phyloP scores from a whole-genome alignment of 2,888 invertebrate genomes.

The Ganaspis brasiliensis region DNA sequence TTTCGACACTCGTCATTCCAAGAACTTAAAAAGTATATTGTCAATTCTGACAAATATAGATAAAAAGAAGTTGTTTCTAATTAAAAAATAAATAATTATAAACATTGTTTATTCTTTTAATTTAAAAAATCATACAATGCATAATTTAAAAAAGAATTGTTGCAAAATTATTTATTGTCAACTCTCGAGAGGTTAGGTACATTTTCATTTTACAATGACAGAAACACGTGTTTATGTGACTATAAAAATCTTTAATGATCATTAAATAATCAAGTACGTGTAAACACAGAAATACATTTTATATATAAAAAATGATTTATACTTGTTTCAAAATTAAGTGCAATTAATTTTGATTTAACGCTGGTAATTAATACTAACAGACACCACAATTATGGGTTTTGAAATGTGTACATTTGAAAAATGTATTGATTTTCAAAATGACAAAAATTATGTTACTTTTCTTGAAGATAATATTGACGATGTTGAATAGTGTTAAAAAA shows the following conservation, averaged over 20 bases:
- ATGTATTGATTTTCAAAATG: too few species aligned
- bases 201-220: conserved; percentile 23
- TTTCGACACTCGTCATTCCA: conserved; percentile 26
- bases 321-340: not conserved
- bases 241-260: conserved; percentile 1
- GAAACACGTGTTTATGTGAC: not conserved
- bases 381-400: too few species aligned
- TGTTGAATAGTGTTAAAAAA: too few species aligned
- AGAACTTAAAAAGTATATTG: not conserved
- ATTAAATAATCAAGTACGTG: not conserved
- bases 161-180: not conserved
- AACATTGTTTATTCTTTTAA: too few species aligned
- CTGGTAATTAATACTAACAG: too few species aligned
- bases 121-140: too few species aligned
- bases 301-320: not conserved
- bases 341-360: not conserved
- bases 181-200: not conserved
- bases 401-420: too few species aligned
- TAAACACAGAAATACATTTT: not conserved
- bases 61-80: not conserved
- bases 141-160: too few species aligned
- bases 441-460: too few species aligned
- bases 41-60: not conserved
- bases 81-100: not conserved
- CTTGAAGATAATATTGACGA: too few species aligned